A percentile compares a stretch with the other conserved stretches of the same genome.
These are phyloP conservation scores for Adoxophyes honmai DNA, from an alignment of 1,140 invertebrate species.

Conservation along the genomic window DNA sequence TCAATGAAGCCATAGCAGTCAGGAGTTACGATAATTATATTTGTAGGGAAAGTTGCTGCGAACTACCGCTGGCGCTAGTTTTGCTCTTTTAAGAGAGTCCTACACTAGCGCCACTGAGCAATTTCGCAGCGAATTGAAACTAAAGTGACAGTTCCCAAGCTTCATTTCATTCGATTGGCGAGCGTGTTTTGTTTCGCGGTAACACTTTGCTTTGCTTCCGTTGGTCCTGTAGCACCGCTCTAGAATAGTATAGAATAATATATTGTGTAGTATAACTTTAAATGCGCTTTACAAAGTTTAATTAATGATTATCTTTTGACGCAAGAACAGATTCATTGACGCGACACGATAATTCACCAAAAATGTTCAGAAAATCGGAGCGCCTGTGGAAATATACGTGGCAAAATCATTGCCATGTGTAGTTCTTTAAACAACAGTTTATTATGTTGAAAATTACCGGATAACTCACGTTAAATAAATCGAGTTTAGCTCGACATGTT, in stretches of 20 bases:
- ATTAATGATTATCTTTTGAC: conserved; percentile 5
- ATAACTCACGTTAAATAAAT: too few relatives aligned
- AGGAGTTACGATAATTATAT: conserved; percentile 6
- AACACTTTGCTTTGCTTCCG: background rate
- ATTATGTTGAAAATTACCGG: too few relatives aligned
- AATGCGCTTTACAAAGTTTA: conserved; percentile 41
- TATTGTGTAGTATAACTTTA: conserved; percentile 43
- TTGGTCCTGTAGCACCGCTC: conserved; percentile 30
- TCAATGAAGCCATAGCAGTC: conserved; percentile 42
- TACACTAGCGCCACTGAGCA: background rate
- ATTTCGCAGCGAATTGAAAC: too few relatives aligned
- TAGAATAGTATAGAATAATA: conserved; percentile 44
- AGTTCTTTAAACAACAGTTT: too few relatives aligned
- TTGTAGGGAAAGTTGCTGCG: background rate
- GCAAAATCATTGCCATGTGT: too few relatives aligned
- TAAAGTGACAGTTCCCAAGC: background rate
- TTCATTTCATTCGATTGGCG: background rate
- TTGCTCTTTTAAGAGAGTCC: background rate
- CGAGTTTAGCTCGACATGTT: too few relatives aligned
- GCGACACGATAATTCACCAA: too few relatives aligned
- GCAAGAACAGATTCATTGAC: background rate
- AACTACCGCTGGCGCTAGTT: background rate
- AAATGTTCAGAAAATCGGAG: too few relatives aligned
- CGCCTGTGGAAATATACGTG: too few relatives aligned
- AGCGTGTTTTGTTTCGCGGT: background rate